Evolutionary conservation across 1,140 invertebrate species (phyloP), one percentile per base, ranked within the genome.

Genomic region (Leptestheria dahalacensis): DNA sequence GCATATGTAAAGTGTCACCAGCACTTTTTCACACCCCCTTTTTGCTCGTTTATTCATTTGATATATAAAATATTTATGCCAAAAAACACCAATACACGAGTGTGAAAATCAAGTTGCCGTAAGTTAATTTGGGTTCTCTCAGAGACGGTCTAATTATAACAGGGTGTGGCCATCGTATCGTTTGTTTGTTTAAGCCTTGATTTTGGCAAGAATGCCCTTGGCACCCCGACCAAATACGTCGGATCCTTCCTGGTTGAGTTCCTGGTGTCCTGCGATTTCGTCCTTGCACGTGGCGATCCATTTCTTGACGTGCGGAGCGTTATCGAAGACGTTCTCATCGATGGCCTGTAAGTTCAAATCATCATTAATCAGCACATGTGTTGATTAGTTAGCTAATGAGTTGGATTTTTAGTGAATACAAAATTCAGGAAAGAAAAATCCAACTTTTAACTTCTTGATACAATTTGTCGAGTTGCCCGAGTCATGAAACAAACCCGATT

Each of bases 241-340:
- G 15, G 72, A 54, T 21, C 75, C 74, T 28, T 65, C 51, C 21
- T 68, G 68, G 64, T 89, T 88, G 48, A 82, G 77, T 65, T 85
- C 83, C 62, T 79, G 75, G 70, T 86, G 88, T 24, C 81, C 84
- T 2, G 83, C 81, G 9, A 81, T 78, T 2, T 78, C 77, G 26
- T 71, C 72, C 70, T 85, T 85, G 47, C 82, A 83, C 48, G 75
- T 72, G 12, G 78, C 73, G 53, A 82, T 69, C 83, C 85, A 88
- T 11, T 70, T 70, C 15, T 73, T 64, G 12, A 87, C 76, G 65
- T 84, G 82, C 4, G 78, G 74, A 65, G 78, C 86, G 55, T 74
- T 70, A 23, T 52, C 51, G n/a, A 75, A 68, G 20, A 85, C 72
- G 65, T 82, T 78, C 73, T 82, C 81, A 6, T 79, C 81, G 29